A percentile compares a stretch with the other conserved stretches of the same genome.
phyloP scores from a whole-genome alignment of 2,797 vertebrate genomes.

The Phylloscopus collybita region DNA sequence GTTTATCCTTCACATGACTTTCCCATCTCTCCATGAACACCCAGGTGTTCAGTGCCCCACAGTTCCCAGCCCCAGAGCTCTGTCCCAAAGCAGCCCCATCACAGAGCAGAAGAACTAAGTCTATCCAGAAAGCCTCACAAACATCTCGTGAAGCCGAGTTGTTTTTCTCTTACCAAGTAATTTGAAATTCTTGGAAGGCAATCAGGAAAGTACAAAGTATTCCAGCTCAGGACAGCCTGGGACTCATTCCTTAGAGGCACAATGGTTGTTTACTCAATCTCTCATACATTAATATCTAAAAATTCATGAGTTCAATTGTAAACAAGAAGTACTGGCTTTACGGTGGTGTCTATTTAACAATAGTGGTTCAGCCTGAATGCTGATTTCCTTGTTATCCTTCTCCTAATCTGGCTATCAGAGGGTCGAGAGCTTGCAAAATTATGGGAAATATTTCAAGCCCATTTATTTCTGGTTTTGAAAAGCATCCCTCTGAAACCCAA shows the following conservation, averaged over 20 bases:
- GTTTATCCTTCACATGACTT: not conserved
- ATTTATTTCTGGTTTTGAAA: constrained; percentile 63
- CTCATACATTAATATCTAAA: constrained; percentile 66
- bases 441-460: constrained; percentile 34
- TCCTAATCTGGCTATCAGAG: constrained; percentile 32
- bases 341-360: constrained; percentile 41
- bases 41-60: not conserved
- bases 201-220: constrained; percentile 72
- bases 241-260: constrained; percentile 69
- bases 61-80: not conserved
- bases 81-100: not conserved
- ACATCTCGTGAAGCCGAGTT: not conserved
- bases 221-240: constrained; percentile 69
- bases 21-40: not conserved
- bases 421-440: constrained; percentile 34
- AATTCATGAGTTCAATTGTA: constrained; percentile 61
- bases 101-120: not conserved
- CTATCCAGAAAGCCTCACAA: not conserved
- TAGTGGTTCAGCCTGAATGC: constrained; percentile 15
- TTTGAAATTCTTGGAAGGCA: constrained; percentile 73
- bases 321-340: constrained; percentile 48
- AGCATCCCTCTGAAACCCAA: constrained; percentile 38
- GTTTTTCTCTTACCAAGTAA: constrained; percentile 65
- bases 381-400: constrained; percentile 36
- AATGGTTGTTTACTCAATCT: constrained; percentile 68